Percentiles rank a stretch among this genome's conserved stretches.
Evolutionary conservation across 1,140 invertebrate species (phyloP).

Genomic region (Trypoxylus dichotomus): DNA sequence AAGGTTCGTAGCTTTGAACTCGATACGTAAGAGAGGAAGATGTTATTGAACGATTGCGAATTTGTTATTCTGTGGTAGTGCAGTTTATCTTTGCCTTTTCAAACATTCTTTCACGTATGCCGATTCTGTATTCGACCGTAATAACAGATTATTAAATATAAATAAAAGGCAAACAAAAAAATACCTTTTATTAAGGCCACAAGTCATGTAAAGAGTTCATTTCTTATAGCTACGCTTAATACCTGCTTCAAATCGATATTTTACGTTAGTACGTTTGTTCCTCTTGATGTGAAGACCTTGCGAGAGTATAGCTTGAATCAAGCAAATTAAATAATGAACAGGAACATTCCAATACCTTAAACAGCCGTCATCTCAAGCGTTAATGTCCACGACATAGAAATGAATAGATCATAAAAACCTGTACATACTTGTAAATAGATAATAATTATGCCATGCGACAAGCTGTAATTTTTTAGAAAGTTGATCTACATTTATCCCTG

Average conservation of each 20-base stretch:
- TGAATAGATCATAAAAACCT: conserved; percentile 22
- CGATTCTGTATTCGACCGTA: conserved; percentile 38
- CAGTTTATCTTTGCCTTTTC: conserved; percentile 43
- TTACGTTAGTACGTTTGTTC: not conserved
- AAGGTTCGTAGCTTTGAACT: conserved; percentile 39
- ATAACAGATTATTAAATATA: conserved; percentile 35
- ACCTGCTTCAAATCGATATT: not conserved
- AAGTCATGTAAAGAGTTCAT: not conserved
- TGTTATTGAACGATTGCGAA: conserved; percentile 47
- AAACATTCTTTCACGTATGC: conserved; percentile 45
- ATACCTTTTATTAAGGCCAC: not conserved
- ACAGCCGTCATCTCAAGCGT: not conserved
- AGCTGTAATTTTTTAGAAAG: not conserved
- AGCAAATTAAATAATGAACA: conserved; percentile 6
- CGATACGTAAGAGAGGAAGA: conserved; percentile 36
- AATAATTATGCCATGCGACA: not conserved
- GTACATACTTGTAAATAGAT: conserved; percentile 7
- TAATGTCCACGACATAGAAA: conserved; percentile 11
- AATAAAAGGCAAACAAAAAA: not conserved
- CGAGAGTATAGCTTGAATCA: not conserved
- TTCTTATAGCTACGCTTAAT: not conserved
- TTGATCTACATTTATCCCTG: not conserved
- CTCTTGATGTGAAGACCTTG: conserved; percentile 4
- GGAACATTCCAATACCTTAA: conserved; percentile 9
- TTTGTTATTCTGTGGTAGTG: conserved; percentile 42